Evolutionary conservation across 2,113 vertebrate genomes (phyloP), one percentile per base, ranked within the genome.

Genomic region (Syngnathus floridae): DNA sequence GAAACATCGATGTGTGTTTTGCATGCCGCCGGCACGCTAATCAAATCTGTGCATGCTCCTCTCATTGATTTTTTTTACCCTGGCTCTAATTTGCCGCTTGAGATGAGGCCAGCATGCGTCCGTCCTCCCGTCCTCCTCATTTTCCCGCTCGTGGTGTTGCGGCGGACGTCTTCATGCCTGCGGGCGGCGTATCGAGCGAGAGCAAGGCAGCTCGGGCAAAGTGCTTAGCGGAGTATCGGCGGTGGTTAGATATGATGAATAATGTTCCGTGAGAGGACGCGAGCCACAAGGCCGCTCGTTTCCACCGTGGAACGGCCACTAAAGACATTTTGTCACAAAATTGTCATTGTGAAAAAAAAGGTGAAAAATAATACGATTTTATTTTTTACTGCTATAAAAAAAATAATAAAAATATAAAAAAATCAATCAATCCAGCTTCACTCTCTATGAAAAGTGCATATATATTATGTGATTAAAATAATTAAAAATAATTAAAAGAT

Each of bases 1-100:
- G 88, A 86, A 56, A 91, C 85, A 85, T 94, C 92, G 79, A 92
- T 94, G 92, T 84, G 87, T 79, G 83, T 93, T 96, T 56, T 93
- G 90, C 91, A 91, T 93, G 88, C 84, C 83, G 91, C 92, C 92
- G 92, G 91, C 88, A 73, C 80, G 88, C 90, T 92, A 93, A 93
- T 93, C 90, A 89, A 95, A 93, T 89, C 76, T 75, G 81, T 81
- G 82, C 80, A 90, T 84, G 82, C 70, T 78, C 75, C 69, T 49
- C 75, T 77, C 93, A 93, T 93, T 88, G 92, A 93, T 96, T 56
- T 54, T 49, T n/a, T 85, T 80, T 64, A 69, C 69, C 88, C 81
- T 83, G 74, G 80, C 77, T 85, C 79, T 88, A 89, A 90, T 92
- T 91, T 92, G 83, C 86, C 88, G 86, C 87, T 86, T 88, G 91